Percentiles rank a stretch among this genome's conserved stretches.
Evolutionary conservation across 1,140 invertebrate genomes (phyloP).

Genomic region (Episyrphus balteatus): DNA sequence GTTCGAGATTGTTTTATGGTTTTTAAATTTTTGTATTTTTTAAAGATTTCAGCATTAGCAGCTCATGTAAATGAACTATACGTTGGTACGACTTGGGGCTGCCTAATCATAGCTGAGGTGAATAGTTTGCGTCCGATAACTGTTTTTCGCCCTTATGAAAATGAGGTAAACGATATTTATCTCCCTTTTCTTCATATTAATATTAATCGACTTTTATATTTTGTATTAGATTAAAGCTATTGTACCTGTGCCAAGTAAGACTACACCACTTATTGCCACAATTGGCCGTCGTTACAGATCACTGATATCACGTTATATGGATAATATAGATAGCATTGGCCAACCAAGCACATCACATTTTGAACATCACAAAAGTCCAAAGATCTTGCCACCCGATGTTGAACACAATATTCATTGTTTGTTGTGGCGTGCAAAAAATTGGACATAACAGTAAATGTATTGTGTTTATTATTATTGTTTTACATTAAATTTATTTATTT

Average conservation of each 20-base stretch:
- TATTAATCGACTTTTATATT: constrained; percentile 13
- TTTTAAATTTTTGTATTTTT: constrained; percentile 4
- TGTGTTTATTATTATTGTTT: neutral
- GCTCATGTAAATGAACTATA: constrained; percentile 60
- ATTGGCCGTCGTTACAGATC: constrained; percentile 75
- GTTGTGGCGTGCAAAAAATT: constrained; percentile 60
- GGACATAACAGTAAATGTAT: constrained; percentile 38
- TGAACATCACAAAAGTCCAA: constrained; percentile 3
- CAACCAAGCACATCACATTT: constrained; percentile 6
- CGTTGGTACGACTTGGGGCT: constrained; percentile 86
- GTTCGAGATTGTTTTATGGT: neutral
- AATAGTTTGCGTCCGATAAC: constrained; percentile 71
- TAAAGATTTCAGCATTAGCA: constrained; percentile 62
- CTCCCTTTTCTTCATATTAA: neutral
- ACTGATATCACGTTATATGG: constrained; percentile 59
- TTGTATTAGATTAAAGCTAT: constrained; percentile 36
- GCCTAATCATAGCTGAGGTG: constrained; percentile 75
- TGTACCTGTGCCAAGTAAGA: constrained; percentile 27
- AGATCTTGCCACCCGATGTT: constrained; percentile 26
- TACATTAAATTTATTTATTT: too few relatives aligned
- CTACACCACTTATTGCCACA: constrained; percentile 53
- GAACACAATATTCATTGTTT: constrained; percentile 55
- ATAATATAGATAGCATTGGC: constrained; percentile 29
- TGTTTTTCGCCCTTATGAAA: constrained; percentile 81
- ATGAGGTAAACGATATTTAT: constrained; percentile 48